Evolutionary conservation across 1,140 invertebrate genomes (phyloP), one percentile per base, ranked within the genome.

Genomic region (Meloidogyne exigua): DNA sequence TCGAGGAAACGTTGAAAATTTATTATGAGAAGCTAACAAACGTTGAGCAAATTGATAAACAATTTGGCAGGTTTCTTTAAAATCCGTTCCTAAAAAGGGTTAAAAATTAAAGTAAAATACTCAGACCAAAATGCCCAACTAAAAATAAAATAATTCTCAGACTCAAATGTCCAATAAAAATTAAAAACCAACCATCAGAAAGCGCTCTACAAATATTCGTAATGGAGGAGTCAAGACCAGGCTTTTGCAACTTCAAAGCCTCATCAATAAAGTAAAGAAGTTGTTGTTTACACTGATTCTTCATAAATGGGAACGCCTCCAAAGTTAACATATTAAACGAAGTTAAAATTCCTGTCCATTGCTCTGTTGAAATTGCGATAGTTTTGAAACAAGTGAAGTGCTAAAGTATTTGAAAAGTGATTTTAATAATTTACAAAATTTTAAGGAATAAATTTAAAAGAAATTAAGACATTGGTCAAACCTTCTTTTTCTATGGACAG

Each of bases 181-280:
- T 62, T 75, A 12, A 25, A 57, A 76, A 32, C 57, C 13, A 42
- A 79, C 78, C 79, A 32, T 80, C 79, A 68, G 63, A 76, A 80
- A 80, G 44, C 2, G 70, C 62, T 18, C 79, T 66, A 23, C 81
- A 70, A 26, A 80, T 68, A 62, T 80, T 80, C 3, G 68, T 74
- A 15, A 80, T n/a, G 1, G 68, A 69, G 25, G 67, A 36, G 39
- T 80, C 79, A 25, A 80, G 13, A n/a, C 63, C 76, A 10, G 78
- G 76, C 15, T 79, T 71, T 26, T 80, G 77, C 13, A 49, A 49
- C 18, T 64, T 36, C n/a, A 80, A 78, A 25, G 79, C 49, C 21
- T 80, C 79, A 5, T 32, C 57, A 32, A 80, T 77, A 62, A 80
- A 80, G 25, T 67, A 74, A 11, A 80, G 13, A 67, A 81, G 49